Conservation (phyloP, 2,797 vertebrate species). For the Argyrosomus regius region DNA sequence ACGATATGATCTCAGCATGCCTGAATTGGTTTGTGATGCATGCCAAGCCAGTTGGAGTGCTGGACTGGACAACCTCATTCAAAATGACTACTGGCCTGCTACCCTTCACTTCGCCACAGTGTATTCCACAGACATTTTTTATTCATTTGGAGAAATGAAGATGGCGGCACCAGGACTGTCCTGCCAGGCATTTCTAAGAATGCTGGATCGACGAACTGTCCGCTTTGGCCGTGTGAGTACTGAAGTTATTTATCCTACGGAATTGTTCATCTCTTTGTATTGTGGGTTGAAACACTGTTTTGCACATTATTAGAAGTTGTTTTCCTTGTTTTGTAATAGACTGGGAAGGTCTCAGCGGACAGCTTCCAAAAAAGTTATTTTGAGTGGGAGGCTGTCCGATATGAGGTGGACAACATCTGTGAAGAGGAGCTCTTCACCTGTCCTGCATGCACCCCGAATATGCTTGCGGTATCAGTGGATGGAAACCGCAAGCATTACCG, state of each 20-base stretch:
- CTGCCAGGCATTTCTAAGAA: constrained; percentile 1
- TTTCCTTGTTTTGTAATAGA: not conserved
- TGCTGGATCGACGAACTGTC: not conserved
- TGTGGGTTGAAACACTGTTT: not conserved
- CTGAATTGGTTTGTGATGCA: too few species aligned
- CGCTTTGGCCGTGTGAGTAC: not conserved
- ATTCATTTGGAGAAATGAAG: constrained; percentile 31
- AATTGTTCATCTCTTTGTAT: not conserved
- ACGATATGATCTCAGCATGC: too few species aligned
- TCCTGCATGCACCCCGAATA: too few species aligned
- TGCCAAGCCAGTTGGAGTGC: not conserved
- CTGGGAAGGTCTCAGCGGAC: too few species aligned
- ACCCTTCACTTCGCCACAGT: not conserved
- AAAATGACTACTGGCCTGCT: not conserved
- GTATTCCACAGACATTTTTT: constrained; percentile 18
- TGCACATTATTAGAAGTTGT: not conserved
- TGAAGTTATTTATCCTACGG: not conserved
- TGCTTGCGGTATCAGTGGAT: too few species aligned
- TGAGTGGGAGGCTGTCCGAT: too few species aligned
- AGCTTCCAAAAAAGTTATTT: too few species aligned
- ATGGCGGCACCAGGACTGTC: constrained; percentile 33
- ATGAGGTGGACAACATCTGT: too few species aligned
- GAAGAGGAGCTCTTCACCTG: too few species aligned
- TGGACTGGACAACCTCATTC: too few species aligned
- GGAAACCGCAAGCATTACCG: too few species aligned